Base-by-base conservation (phyloP, 2,113 vertebrate genomes). In the Nyctibius bracteatus region DNA sequence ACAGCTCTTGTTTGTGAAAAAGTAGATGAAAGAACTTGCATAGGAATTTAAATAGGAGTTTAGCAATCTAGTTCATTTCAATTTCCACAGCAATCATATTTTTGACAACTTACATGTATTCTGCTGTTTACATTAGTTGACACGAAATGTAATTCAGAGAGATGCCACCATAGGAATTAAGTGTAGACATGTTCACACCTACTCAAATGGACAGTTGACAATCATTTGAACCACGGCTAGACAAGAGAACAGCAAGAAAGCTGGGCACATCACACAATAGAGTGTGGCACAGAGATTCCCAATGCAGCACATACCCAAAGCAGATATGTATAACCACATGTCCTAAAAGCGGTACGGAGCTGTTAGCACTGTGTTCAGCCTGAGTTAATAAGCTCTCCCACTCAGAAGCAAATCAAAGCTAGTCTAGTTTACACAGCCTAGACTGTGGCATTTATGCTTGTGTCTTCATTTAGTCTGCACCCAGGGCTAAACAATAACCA, bases 291-390 rank as follows among this genome's bases (percentile, higher is more conserved):
- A 81, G 49, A n/a, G n/a, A 81, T n/a, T 27, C 30, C 31, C 41
- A 47, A 1, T 0, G 1, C 1, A 39, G 80, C 31, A 66, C 17
- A 18, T 31, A 21, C 23, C 21, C 35, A 17, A 10, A 25, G 9
- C 6, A 8, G 8, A 9, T 27, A 66, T 25, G 23, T 15, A 27
- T 23, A 61, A 24, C 8, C 0, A 4, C 37, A 15, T 2, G 1
- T 73, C 19, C 30, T 27, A 30, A 33, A 46, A 51, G 25, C 15
- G 41, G 30, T 22, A 71, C 51, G 57, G 41, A 66, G 46, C 12
- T 71, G 17, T 28, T 41, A 41, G 62, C 5, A 2, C 10, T 41
- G 46, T 33, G 58, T 23, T 78, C 46, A 61, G 25, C 15, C 33
- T 16, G 9, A 67, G 24, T 55, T 33, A 44, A 49, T 28, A 51